Conservation (phyloP, 2,888 invertebrate genomes). For the Aphidoletes aphidimyza region DNA sequence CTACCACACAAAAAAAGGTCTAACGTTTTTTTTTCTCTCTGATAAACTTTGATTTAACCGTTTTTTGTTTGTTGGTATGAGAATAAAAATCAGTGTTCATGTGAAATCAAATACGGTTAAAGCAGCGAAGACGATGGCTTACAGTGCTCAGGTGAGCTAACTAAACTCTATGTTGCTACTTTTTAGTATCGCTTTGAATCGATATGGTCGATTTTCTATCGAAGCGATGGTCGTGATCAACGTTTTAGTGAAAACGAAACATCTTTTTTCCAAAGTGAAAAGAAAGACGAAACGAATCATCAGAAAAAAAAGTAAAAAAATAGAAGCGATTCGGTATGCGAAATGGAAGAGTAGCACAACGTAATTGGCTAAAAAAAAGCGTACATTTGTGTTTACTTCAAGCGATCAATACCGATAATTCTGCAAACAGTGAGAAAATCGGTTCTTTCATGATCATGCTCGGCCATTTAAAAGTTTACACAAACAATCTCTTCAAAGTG, state of each 20-base stretch:
- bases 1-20: neutral
- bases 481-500: neutral
- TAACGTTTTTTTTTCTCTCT: neutral
- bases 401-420: neutral
- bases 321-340: neutral
- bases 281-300: neutral
- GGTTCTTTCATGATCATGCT: slow-evolving; percentile 10
- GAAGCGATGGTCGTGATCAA: neutral
- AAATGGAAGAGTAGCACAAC: neutral
- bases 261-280: slow-evolving; percentile 8
- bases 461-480: neutral
- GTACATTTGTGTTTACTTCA: neutral
- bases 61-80: neutral
- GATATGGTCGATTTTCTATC: neutral
- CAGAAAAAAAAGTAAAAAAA: neutral
- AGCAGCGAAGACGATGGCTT: neutral
- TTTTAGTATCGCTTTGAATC: neutral
- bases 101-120: neutral
- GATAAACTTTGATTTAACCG: neutral
- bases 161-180: neutral
- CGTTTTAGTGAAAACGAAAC: slow-evolving; percentile 50
- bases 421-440: neutral
- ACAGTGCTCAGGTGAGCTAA: neutral
- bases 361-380: neutral
- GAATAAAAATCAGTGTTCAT: neutral